Conservation (phyloP, 1,140 invertebrate species). For the Pseudoatta argentina region DNA sequence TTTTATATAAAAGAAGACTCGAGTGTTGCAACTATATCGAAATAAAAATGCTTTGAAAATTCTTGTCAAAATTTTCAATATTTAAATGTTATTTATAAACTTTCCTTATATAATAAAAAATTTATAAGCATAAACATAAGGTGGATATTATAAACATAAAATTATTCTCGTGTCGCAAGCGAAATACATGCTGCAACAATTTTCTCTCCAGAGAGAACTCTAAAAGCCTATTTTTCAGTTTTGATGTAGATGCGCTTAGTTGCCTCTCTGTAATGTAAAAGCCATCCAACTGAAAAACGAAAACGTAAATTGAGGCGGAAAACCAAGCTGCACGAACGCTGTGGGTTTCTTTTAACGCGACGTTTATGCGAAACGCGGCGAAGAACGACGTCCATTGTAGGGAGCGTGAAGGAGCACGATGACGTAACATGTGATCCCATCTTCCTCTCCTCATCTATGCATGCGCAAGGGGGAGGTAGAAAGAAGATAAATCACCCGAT, state of each 20-base stretch:
- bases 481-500: conserved; percentile 58
- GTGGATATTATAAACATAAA: not conserved
- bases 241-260: not conserved
- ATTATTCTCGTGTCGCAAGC: not conserved
- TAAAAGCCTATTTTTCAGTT: not conserved
- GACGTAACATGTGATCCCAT: conserved; percentile 39
- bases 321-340: conserved; percentile 4
- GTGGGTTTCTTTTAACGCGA: conserved; percentile 28
- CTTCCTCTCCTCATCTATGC: conserved; percentile 22
- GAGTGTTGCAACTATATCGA: conserved; percentile 17
- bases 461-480: not conserved
- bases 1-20: conserved; percentile 43
- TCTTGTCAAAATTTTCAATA: not conserved
- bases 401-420: conserved; percentile 15
- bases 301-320: conserved; percentile 11
- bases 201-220: not conserved
- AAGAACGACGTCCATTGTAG: conserved; percentile 25
- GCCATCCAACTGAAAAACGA: conserved; percentile 7
- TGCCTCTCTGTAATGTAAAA: conserved; percentile 7
- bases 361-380: conserved; percentile 9
- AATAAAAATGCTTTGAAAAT: conserved; percentile 9
- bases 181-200: not conserved
- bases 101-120: not conserved
- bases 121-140: not conserved
- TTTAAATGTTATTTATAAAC: not conserved